Evolutionary conservation across 2,888 invertebrate species (phyloP), one percentile per base, ranked within the genome.

Genomic region (Acanthoscelides obtectus): DNA sequence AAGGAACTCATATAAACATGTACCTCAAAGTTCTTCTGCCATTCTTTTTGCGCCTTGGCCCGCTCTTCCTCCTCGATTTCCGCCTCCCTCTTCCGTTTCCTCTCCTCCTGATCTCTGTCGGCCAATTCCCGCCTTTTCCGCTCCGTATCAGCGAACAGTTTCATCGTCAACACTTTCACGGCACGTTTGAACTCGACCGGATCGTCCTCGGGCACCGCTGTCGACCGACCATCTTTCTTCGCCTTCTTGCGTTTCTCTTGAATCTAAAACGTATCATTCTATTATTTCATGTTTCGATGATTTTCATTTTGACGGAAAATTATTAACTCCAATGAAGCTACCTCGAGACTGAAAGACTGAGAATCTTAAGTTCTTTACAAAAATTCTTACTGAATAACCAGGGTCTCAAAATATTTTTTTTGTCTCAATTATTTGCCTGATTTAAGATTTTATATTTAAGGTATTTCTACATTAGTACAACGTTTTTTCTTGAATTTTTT

Each of bases 121-220:
- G 97, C 96, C 68, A 96, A 87, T 82, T 95, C 94, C 80, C 96
- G 92, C 68, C 93, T 89, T 86, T 97, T 94, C 70, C 97, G 90
- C 82, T 98, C 98, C 92, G 98, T 94, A 83, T 99, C 99, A 69
- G 99, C 99, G 84, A 92, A 92, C 77, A 90, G 83, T 89, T 99
- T 98, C 95, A 98, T 98, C 17, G 98, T 98, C 92, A 98, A 94
- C n/a, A 98, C 97, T 88, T 98, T 98, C 69, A 98, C 90, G 2
- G 98, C 93, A 86, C 97, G 97, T 86, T 94, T 95, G 83, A 93
- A 94, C 83, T 94, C 94, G 69, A 87, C 88, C 20, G 94, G 93
- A 81, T 94, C 93, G 86, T 95, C 95, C 86, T 95, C 94, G 80
- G 98, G 98, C 74, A 98, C 94, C 17, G 91, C 89, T 76, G 90